phyloP scores from a whole-genome alignment of 2,888 invertebrate genomes.

The Phania funesta region DNA sequence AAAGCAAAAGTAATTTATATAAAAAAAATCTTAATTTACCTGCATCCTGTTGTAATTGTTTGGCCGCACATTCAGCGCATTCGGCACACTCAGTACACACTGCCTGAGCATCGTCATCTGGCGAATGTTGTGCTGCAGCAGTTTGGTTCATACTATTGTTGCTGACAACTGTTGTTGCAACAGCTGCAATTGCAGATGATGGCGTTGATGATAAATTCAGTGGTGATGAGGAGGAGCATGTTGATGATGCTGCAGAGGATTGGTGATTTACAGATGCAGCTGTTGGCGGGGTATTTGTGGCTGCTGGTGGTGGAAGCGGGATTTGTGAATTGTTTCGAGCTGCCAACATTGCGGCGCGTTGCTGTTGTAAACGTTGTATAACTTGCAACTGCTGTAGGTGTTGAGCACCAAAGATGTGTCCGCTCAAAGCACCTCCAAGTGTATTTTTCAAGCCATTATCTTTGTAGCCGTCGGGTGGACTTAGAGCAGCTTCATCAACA shows the following conservation, averaged over 20 bases:
- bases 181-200: conserved; percentile 55
- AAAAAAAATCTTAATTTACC: conserved; percentile 72
- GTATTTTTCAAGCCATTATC: conserved; percentile 87
- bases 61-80: conserved; percentile 80
- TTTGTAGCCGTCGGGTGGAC: conserved; percentile 95
- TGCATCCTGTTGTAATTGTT: conserved; percentile 78
- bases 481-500: conserved; percentile 90
- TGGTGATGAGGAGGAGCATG: conserved; percentile 46
- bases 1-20: not conserved
- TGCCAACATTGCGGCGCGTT: conserved; percentile 82
- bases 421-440: conserved; percentile 83
- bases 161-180: conserved; percentile 45
- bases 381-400: conserved; percentile 84
- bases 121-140: conserved; percentile 68
- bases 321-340: conserved; percentile 75
- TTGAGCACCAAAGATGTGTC: conserved; percentile 85
- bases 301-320: conserved; percentile 71
- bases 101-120: conserved; percentile 77
- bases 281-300: conserved; percentile 66
- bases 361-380: conserved; percentile 84
- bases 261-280: conserved; percentile 56
- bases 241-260: conserved; percentile 50
- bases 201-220: conserved; percentile 44
- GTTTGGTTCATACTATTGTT: conserved; percentile 54
- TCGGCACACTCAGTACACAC: conserved; percentile 80